These are phyloP conservation scores for Thaleichthys pacificus DNA, from an alignment of 2,797 vertebrate species.

Conservation along the genomic window DNA sequence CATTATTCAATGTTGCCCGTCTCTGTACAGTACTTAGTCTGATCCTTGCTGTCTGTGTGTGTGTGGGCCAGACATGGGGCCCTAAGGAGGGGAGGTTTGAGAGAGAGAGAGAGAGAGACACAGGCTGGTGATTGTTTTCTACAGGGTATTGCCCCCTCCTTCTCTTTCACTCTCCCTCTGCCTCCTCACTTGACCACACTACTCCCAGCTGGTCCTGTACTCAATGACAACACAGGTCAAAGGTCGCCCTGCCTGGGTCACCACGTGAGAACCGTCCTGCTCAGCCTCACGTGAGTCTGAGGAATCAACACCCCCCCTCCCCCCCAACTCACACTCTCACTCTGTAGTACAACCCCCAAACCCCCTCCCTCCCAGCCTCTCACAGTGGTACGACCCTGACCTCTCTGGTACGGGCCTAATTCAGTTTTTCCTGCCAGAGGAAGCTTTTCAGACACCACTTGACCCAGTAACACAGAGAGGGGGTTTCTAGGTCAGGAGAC, in stretches of 20 bases:
- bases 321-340: not conserved
- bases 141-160: not conserved
- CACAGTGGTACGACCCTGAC: constrained; percentile 16
- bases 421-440: not conserved
- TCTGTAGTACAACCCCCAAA: not conserved
- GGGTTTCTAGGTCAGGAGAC: constrained; percentile 8
- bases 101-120: constrained; percentile 5
- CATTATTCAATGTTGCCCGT: constrained; percentile 40
- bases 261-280: not conserved
- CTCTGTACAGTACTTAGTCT: constrained; percentile 32
- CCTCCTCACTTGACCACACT: not conserved
- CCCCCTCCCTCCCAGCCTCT: constrained; percentile 13
- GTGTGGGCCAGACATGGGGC: not conserved
- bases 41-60: constrained; percentile 7
- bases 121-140: constrained; percentile 23
- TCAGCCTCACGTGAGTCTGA: constrained; percentile 2
- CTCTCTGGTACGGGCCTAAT: constrained; percentile 16
- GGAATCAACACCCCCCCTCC: too few species aligned
- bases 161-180: not conserved
- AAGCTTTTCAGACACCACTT: constrained; percentile 20
- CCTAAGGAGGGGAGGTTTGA: not conserved
- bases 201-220: constrained; percentile 3
- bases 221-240: constrained; percentile 26
- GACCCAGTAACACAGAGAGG: constrained; percentile 22
- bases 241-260: constrained; percentile 1